These are phyloP conservation scores for Aphelocoma coerulescens DNA, from an alignment of 2,113 vertebrate species.

Conservation along the genomic window DNA sequence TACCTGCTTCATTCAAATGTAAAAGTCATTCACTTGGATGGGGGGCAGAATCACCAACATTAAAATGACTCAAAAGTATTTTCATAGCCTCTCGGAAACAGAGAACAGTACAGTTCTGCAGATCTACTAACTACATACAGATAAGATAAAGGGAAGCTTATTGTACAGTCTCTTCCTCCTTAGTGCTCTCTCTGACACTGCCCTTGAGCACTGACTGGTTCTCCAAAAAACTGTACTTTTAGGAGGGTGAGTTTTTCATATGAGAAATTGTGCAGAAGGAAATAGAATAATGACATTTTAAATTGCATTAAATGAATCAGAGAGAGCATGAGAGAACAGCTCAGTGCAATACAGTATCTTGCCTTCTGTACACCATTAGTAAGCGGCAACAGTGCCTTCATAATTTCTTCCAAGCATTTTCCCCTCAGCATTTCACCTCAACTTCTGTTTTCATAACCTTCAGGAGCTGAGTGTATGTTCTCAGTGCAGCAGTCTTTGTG, in stretches of 20 bases:
- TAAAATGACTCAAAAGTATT: not conserved
- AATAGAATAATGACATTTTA: not conserved
- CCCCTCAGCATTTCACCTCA: not conserved
- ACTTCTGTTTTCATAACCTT: not conserved
- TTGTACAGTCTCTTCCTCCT: not conserved
- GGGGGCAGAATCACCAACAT: not conserved
- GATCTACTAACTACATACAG: not conserved
- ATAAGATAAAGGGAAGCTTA: not conserved
- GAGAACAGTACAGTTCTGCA: not conserved
- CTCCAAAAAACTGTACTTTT: not conserved
- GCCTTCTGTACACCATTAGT: not conserved
- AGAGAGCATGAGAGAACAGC: not conserved
- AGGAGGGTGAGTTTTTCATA: not conserved
- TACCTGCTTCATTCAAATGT: not conserved
- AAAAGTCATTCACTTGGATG: not conserved
- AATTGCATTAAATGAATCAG: not conserved
- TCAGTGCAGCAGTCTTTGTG: not conserved
- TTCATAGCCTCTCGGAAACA: not conserved
- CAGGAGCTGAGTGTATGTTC: not conserved
- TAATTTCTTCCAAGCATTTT: not conserved
- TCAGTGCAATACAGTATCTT: not conserved
- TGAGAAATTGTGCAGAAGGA: not conserved
- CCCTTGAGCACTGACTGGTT: not conserved
- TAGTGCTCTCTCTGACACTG: not conserved
- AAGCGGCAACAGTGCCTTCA: not conserved